Base-by-base conservation (phyloP, 2,888 invertebrate species). In the Fragum whitleyi region DNA sequence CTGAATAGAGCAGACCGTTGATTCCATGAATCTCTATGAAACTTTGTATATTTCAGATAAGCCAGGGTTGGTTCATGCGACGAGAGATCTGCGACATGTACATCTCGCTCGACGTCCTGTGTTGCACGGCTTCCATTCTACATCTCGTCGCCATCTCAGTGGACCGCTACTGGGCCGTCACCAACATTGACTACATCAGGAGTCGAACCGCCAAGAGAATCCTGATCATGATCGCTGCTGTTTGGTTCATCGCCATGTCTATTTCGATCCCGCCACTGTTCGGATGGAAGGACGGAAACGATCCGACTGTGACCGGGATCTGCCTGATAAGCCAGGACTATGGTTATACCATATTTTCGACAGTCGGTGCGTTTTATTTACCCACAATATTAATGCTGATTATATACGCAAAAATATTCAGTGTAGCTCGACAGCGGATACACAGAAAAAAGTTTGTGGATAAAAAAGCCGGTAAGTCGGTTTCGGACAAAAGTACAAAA, bases 91-190 rank as follows among this genome's bases (percentile, higher is more conserved):
- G 99, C 94, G 98, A 98, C 95, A 97, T 98, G 96, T 99, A 98
- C 98, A 98, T 98, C 51, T 97, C 97, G 57, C 97, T 97, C 90
- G 99, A 99, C 94, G 98, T 99, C n/a, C 96, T 99, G 0, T 97
- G 98, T 95, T 99, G 99, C 94, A 98, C 99, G 0, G 97, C 98
- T 73, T 98, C 98, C 89, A 98, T 99, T 93, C 95, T 99, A 91
- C 99, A 99, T 95, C 96, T 99, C 86, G 98, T 99, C 87, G 98
- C 98, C 90, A 98, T 99, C 92, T 98, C 99, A 86, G 96, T 98
- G 88, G 98, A 99, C 95, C 96, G 98, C 78, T 99, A 98, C 95
- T 99, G 99, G 99, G 98, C 99, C 79, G 98, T 99, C 91, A 99
- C 99, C 79, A 96, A 98, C 94, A 97, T 99, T 86, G 98, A 98